Evolutionary conservation across 2,888 invertebrate genomes (phyloP).

Genomic region (Beris chalybata): DNA sequence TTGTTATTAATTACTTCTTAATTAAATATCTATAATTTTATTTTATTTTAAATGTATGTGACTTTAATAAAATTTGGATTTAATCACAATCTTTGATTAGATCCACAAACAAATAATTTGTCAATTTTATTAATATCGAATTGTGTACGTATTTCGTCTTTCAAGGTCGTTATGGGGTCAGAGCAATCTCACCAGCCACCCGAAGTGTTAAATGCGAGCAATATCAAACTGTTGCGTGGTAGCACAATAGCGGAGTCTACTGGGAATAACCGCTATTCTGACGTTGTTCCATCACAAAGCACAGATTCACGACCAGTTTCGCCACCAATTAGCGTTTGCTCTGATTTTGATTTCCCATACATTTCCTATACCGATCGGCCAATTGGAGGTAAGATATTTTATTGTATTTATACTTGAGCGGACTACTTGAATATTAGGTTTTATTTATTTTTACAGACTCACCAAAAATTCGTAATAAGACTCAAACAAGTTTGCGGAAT

Average conservation of each 20-base stretch:
- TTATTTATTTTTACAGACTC: constrained; percentile 63
- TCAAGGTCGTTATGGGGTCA: constrained; percentile 60
- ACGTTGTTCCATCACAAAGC: constrained; percentile 6
- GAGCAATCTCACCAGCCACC: constrained; percentile 61
- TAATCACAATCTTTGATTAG: no score
- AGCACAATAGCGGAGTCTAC: constrained; percentile 59
- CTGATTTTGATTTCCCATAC: constrained; percentile 86
- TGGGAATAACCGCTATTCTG: constrained; percentile 46
- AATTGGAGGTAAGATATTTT: constrained; percentile 67
- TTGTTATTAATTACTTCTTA: no score
- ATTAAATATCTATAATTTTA: no score
- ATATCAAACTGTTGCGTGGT: constrained; percentile 56
- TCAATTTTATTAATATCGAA: neutral
- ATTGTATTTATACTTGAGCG: neutral
- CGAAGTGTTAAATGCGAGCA: neutral
- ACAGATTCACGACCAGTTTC: constrained; percentile 65
- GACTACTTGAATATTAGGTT: neutral
- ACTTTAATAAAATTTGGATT: no score
- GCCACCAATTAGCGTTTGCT: constrained; percentile 86
- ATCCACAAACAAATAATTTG: neutral
- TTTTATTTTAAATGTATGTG: no score
- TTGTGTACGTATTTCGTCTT: neutral
- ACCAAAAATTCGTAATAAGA: constrained; percentile 72
- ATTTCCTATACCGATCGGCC: constrained; percentile 89
- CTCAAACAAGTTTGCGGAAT: constrained; percentile 39